Evolutionary conservation across 2,888 invertebrate species (phyloP).

Genomic region (Ferdinandea cuprea): DNA sequence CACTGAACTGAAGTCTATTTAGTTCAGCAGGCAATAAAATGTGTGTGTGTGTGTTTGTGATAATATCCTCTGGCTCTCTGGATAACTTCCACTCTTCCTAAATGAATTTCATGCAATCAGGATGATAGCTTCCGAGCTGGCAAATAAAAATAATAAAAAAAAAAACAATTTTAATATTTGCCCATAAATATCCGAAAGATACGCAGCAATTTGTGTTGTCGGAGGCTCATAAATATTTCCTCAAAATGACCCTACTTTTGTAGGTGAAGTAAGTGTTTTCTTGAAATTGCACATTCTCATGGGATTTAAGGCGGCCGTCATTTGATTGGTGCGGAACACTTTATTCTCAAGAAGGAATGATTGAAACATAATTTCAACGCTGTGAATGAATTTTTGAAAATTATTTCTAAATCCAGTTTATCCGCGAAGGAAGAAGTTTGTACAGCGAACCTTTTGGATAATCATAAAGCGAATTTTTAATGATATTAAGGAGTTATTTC

Average conservation of each 20-base stretch:
- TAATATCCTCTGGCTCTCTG: conserved; percentile 5
- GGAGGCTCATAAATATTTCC: conserved; percentile 25
- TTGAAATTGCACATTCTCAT: neutral
- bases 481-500: neutral
- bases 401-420: conserved; percentile 21
- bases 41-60: conserved; percentile 19
- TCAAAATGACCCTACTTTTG: conserved; percentile 5
- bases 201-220: conserved; percentile 18
- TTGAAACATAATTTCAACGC: conserved; percentile 12
- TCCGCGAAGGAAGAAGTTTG: neutral
- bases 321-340: neutral
- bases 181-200: conserved; percentile 36
- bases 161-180: conserved; percentile 42
- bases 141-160: neutral
- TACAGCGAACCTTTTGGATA: neutral
- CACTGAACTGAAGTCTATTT: conserved; percentile 28
- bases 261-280: conserved; percentile 1
- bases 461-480: neutral
- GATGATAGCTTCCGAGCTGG: neutral
- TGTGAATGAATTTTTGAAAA: conserved; percentile 4
- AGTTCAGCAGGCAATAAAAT: conserved; percentile 18
- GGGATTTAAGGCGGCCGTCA: neutral
- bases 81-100: conserved; percentile 18
- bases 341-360: conserved; percentile 11
- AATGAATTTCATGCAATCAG: conserved; percentile 44